These are phyloP conservation scores for Vanessa tameamea DNA, from an alignment of 1,140 invertebrate genomes.

Conservation along the genomic window DNA sequence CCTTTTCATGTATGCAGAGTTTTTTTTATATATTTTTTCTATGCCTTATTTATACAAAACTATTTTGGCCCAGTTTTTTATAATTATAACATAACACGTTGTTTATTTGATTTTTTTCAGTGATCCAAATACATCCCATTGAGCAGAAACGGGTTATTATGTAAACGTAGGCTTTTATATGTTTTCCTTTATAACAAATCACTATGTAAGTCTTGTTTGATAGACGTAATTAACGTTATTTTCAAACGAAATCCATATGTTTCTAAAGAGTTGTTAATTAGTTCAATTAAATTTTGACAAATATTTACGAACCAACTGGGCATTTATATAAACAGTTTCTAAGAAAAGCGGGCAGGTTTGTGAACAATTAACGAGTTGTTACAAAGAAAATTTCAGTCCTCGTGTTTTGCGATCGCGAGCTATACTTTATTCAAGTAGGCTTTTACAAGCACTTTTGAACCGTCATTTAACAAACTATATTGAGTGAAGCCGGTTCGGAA, in stretches of 20 bases:
- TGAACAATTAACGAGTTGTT: conserved; percentile 20
- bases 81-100: neutral
- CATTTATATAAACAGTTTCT: conserved; percentile 7
- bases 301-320: neutral
- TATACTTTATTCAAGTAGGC: too few relatives aligned
- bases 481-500: too few relatives aligned
- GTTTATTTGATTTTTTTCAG: neutral
- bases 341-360: conserved; percentile 10
- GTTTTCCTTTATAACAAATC: neutral
- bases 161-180: too few relatives aligned
- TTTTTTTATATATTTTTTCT: neutral
- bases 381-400: conserved; percentile 20
- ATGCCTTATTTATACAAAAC: neutral
- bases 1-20: neutral
- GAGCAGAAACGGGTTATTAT: too few relatives aligned
- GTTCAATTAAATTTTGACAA: neutral
- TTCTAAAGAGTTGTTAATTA: neutral
- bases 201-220: neutral
- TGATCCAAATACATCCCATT: too few relatives aligned
- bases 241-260: too few relatives aligned
- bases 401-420: conserved; percentile 21
- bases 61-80: too few relatives aligned
- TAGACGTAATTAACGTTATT: too few relatives aligned
- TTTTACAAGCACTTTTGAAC: too few relatives aligned
- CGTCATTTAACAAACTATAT: too few relatives aligned